Evolutionary conservation across 2,888 invertebrate species (phyloP).

Genomic region (Sinhomidia bicolor): DNA sequence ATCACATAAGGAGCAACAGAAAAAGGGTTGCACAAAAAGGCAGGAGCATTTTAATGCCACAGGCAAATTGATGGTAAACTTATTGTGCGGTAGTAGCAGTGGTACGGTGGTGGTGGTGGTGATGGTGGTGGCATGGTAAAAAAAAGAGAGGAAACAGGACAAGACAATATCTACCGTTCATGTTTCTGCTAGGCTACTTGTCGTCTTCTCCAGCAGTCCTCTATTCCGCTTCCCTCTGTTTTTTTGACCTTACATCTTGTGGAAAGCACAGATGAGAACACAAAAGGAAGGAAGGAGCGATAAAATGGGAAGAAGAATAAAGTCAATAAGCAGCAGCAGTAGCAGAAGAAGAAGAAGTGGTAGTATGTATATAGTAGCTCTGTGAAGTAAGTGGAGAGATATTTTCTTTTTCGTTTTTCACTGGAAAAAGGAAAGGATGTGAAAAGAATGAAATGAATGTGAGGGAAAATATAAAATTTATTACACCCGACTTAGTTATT

Average conservation of each 20-base stretch:
- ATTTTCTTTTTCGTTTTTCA: not conserved
- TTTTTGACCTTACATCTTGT: not conserved
- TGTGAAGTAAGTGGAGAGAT: not conserved
- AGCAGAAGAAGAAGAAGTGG: too few species aligned
- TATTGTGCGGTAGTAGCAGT: not conserved
- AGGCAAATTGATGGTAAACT: slow-evolving; percentile 21
- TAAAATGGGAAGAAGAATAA: not conserved
- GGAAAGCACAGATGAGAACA: too few species aligned
- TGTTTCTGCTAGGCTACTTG: too few species aligned
- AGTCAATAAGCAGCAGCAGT: too few species aligned
- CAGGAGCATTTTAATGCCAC: slow-evolving; percentile 26
- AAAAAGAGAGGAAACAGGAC: not conserved
- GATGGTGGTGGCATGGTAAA: not conserved
- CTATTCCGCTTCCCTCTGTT: not conserved
- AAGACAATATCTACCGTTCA: not conserved
- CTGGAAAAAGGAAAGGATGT: not conserved
- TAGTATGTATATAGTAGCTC: too few species aligned
- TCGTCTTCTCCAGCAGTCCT: too few species aligned
- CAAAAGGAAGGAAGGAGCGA: not conserved
- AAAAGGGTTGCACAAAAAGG: not conserved
- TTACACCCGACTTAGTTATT: too few species aligned
- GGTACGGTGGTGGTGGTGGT: too few species aligned
- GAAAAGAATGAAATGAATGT: not conserved
- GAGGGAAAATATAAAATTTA: not conserved
- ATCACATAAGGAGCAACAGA: not conserved